A percentile compares a stretch with the other conserved stretches of the same genome.
These are phyloP conservation scores for Hormaphis cornu DNA, from an alignment of 1,140 invertebrate species.

Conservation along the genomic window DNA sequence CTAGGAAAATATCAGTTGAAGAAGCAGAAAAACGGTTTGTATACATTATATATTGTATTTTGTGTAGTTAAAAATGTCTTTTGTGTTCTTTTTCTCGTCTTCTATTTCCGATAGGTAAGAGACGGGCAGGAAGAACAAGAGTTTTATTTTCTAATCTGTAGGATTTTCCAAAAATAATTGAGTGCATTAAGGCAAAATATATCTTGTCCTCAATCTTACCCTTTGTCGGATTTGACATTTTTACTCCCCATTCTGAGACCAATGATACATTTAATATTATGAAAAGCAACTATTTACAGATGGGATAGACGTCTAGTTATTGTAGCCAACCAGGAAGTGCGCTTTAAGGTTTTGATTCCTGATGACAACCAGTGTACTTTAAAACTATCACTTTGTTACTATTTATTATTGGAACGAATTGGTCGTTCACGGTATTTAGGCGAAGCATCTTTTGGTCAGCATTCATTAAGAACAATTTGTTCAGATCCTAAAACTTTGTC, in stretches of 20 bases:
- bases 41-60: no score
- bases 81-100: no score
- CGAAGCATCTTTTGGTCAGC: constrained; percentile 58
- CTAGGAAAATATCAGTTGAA: constrained; percentile 21
- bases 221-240: no score
- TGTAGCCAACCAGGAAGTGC: constrained; percentile 57
- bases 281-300: constrained; percentile 39
- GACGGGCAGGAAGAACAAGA: no score
- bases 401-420: constrained; percentile 65
- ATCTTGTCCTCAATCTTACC: no score
- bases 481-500: constrained; percentile 56
- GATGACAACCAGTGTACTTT: constrained; percentile 46
- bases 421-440: constrained; percentile 62
- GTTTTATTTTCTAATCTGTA: no score
- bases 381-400: constrained; percentile 51
- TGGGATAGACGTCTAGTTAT: constrained; percentile 57
- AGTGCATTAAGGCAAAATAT: no score
- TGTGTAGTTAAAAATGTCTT: no score
- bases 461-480: constrained; percentile 47
- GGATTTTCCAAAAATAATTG: no score
- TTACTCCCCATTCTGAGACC: no score
- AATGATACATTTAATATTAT: not conserved
- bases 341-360: constrained; percentile 52
- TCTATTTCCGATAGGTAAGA: no score
- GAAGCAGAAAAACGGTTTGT: constrained; percentile 24